Base-by-base conservation (phyloP, 2,113 vertebrate species). In the Gorsachius goisagi region DNA sequence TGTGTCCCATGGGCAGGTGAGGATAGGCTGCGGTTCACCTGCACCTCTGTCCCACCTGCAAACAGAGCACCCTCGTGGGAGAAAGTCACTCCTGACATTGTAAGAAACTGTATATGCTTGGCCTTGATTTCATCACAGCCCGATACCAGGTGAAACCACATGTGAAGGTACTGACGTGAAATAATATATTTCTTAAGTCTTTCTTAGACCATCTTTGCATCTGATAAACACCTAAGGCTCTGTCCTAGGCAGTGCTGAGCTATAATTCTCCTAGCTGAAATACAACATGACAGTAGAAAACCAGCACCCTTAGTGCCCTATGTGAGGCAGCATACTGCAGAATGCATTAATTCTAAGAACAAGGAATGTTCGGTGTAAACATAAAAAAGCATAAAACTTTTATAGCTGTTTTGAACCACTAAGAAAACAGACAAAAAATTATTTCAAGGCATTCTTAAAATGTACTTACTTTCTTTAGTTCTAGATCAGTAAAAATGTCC, bases 21-120 rank as follows among this genome's bases (percentile, higher is more conserved):
- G 55, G 47, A 28, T 0, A 7, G 32, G 76, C 69, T 33, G 39
- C 1, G 1, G 47, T 22, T 30, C 50, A 39, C 15, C 33, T 30
- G 19, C 26, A 74, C 41, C n/a, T 39, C 58, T 28, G 21, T 39
- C 66, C 30, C 4, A 0, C 27, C 35, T 15, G 44, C 15, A 18
- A 27, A 23, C n/a, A 39, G 9, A 59, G n/a, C 30, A 58, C 14
- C 69, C 23, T 26, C 0, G 0, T 0, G 1, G 28, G 33, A 85
- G 12, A 64, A 64, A 30, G 35, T 39, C 27, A n/a, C 49, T 44
- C 44, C 62, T 32, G 49, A 8, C 15, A 4, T 2, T 8, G 24
- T 9, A 35, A 41, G 18, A 35, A 55, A 35, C 24, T 22, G 12
- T 18, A 0, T 17, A 2, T 5, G 7, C 37, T 21, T 5, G 58